A percentile compares a stretch with the other conserved stretches of the same genome.
Conservation (phyloP, 2,888 invertebrate genomes). For the Nomada fabriciana region DNA sequence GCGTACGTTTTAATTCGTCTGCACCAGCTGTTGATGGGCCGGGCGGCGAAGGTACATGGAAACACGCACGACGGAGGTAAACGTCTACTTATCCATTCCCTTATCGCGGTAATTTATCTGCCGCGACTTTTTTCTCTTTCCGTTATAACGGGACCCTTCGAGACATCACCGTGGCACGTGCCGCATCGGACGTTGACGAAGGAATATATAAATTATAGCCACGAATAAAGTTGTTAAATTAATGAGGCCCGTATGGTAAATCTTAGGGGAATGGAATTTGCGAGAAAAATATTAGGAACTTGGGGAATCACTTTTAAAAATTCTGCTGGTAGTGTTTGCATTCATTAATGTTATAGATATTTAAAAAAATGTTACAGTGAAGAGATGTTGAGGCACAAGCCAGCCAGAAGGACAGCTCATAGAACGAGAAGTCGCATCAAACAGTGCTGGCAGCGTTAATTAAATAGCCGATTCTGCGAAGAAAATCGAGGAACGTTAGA, state of each 20-base stretch:
- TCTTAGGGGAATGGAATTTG: background rate
- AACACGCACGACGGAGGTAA: background rate
- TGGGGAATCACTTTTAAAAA: too few relatives aligned
- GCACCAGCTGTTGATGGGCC: background rate
- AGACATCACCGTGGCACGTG: background rate
- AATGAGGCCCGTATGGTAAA: background rate
- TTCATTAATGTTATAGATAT: too few relatives aligned
- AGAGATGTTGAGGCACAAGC: too few relatives aligned
- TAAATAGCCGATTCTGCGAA: background rate
- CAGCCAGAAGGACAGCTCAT: too few relatives aligned
- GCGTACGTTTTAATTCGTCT: slow-evolving; percentile 29
- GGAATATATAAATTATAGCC: background rate
- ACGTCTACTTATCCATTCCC: slow-evolving; percentile 21
- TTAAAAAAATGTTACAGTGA: too few relatives aligned
- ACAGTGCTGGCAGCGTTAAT: background rate
- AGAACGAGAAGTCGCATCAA: too few relatives aligned
- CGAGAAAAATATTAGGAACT: background rate
- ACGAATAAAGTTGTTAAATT: background rate
- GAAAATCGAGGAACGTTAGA: too few relatives aligned
- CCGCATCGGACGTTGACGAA: background rate
- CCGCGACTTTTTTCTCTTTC: background rate
- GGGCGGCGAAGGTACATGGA: slow-evolving; percentile 5
- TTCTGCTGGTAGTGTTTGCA: too few relatives aligned
- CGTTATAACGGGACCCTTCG: slow-evolving; percentile 16
- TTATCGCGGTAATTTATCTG: slow-evolving; percentile 51